phyloP scores from a whole-genome alignment of 2,113 vertebrate genomes.

The Tragelaphus strepsiceros region DNA sequence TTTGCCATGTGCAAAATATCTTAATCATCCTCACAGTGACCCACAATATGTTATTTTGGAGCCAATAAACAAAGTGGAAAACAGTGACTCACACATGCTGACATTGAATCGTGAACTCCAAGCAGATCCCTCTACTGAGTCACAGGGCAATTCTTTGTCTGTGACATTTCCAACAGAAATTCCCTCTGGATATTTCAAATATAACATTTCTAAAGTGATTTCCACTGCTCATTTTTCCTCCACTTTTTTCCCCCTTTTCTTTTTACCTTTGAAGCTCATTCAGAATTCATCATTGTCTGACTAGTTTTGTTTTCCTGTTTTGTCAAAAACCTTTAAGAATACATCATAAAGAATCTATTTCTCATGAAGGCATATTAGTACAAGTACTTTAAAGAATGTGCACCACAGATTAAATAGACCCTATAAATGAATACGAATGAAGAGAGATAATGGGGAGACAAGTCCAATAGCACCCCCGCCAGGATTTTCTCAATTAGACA shows the following conservation, averaged over 20 bases:
- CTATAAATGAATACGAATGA: neutral
- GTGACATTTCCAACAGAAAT: neutral
- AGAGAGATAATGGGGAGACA: accelerated
- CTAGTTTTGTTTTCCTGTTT: neutral
- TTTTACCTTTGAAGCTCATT: neutral
- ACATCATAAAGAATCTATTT: neutral
- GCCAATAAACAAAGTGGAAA: neutral
- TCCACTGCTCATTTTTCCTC: neutral
- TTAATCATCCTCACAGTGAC: neutral
- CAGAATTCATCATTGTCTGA: neutral
- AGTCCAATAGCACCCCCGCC: accelerated
- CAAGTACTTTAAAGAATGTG: neutral
- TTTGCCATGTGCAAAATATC: neutral
- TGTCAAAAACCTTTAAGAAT: neutral
- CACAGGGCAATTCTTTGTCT: neutral
- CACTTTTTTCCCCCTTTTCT: neutral
- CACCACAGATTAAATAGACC: accelerated
- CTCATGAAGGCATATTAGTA: neutral
- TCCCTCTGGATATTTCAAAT: neutral
- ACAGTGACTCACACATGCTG: neutral
- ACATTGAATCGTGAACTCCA: neutral
- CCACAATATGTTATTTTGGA: neutral
- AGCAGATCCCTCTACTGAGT: neutral
- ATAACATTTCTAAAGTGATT: neutral
- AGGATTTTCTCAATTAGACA: neutral